A percentile compares a stretch with the other conserved stretches of the same genome.
Evolutionary conservation across 2,888 invertebrate species (phyloP).

Genomic region (Pseudolycoriella hygida): DNA sequence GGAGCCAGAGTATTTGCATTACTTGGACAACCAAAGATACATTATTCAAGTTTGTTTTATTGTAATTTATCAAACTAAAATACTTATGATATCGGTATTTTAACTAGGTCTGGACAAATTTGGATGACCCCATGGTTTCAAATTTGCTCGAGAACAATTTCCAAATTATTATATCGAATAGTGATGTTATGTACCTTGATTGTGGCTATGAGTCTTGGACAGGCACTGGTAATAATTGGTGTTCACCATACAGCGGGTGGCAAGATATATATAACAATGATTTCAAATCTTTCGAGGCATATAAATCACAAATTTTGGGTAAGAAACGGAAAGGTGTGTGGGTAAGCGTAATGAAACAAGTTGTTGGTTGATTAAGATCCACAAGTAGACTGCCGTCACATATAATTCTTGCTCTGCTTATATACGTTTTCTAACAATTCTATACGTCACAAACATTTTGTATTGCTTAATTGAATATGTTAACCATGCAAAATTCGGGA

Average conservation of each 20-base stretch:
- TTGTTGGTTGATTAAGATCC: no score
- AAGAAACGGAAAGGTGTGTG: no score
- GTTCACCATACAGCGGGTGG: conserved; percentile 80
- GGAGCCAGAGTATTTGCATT: conserved; percentile 41
- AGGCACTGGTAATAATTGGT: conserved; percentile 68
- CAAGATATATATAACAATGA: conserved; percentile 69
- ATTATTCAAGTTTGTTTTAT: conserved; percentile 53
- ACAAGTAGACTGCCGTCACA: no score
- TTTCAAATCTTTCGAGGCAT: conserved; percentile 24
- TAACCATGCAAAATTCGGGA: no score
- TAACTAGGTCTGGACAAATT: background rate
- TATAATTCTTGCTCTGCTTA: no score
- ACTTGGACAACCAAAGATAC: conserved; percentile 53
- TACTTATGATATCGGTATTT: no score
- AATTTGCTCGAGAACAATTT: background rate
- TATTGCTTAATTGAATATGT: no score
- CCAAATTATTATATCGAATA: conserved; percentile 2
- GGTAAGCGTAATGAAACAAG: no score
- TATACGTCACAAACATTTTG: no score
- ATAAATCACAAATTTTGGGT: conserved; percentile 11
- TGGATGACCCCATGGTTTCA: background rate
- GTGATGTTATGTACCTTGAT: conserved; percentile 39
- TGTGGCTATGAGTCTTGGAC: conserved; percentile 77
- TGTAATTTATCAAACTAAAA: no score
- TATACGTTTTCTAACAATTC: no score